Evolutionary conservation across 2,797 vertebrate species (phyloP).

Genomic region (Linurgus olivaceus): DNA sequence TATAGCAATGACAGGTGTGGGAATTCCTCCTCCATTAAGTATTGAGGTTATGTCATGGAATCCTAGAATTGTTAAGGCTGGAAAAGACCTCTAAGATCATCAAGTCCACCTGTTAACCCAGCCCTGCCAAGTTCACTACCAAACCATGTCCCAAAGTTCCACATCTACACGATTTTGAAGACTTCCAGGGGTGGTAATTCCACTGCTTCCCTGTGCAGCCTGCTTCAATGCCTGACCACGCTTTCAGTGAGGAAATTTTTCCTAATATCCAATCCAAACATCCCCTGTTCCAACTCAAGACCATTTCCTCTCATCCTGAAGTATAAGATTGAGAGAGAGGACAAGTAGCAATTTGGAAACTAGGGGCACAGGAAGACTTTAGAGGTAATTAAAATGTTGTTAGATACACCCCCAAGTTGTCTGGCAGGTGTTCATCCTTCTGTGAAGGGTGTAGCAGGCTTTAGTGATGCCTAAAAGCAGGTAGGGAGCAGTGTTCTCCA

Average conservation of each 20-base stretch:
- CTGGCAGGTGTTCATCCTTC: not conserved
- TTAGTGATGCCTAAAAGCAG: not conserved
- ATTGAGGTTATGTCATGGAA: not conserved
- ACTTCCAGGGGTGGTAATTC: not conserved
- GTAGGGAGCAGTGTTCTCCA: not conserved
- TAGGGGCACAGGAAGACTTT: not conserved
- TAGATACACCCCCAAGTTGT: not conserved
- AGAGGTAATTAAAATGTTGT: not conserved
- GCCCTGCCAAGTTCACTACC: not conserved
- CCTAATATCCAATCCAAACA: not conserved
- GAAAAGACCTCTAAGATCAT: not conserved
- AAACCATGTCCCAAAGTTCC: not conserved
- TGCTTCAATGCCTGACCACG: not conserved
- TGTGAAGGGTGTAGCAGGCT: not conserved
- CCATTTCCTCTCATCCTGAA: not conserved
- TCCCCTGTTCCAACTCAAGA: not conserved
- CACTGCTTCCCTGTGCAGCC: not conserved
- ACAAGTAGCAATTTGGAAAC: not conserved
- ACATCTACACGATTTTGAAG: not conserved
- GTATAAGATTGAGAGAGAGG: not conserved
- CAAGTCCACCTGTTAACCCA: not conserved
- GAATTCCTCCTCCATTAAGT: not conserved
- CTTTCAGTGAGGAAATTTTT: not conserved
- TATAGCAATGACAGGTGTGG: not conserved
- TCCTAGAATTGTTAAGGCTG: not conserved